Evolutionary conservation across 2,888 invertebrate genomes (phyloP), one percentile per base, ranked within the genome.

Genomic region (Rhopalosiphum nymphaeae): DNA sequence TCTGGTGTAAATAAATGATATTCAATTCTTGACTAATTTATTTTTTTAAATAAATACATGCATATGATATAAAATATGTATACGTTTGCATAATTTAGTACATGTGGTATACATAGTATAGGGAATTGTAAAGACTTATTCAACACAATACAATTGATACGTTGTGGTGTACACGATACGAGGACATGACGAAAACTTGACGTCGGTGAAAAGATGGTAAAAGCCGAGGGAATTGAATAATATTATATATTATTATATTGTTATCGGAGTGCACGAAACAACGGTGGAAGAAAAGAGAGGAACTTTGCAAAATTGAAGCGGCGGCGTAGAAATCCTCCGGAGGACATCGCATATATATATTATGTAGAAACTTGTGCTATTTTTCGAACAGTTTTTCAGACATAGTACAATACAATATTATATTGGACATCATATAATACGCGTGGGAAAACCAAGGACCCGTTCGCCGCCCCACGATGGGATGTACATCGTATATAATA

Each of bases 381-480:
- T 78, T 78, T 78, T 78, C 21, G 21, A 21, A 89, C 57, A 26
- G 21, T 84, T 85, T 91, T 91, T 84, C 91, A 56, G 42, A 91
- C 84, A 56, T 56, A 42, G 42, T 87, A 87, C 78, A 36, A 78
- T 87, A 87, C 21, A 42, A 25, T 78, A 78, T 78, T 78, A 78
- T 29, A 78, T 78, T 78, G 21, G 36, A n/a, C n/a, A 87, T n/a
- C 36, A 53, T 29, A 49, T 29, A 4, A 49, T 29, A 86, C 86
- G 57, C 86, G 86, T 46, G 86, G 91, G 57, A 91, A 86, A 91
- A 61, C 46, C 91, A 91, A 91, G 91, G 91, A 86, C 57, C 57
- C 25, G 9, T 26, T 10, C 11, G 57, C 86, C 91, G 57, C 91
- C 57, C 86, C 44, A n/a, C 13, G 49, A 44, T 57, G 44, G 89